Evolutionary conservation across 2,888 invertebrate species (phyloP).

Genomic region (Tipula unca): DNA sequence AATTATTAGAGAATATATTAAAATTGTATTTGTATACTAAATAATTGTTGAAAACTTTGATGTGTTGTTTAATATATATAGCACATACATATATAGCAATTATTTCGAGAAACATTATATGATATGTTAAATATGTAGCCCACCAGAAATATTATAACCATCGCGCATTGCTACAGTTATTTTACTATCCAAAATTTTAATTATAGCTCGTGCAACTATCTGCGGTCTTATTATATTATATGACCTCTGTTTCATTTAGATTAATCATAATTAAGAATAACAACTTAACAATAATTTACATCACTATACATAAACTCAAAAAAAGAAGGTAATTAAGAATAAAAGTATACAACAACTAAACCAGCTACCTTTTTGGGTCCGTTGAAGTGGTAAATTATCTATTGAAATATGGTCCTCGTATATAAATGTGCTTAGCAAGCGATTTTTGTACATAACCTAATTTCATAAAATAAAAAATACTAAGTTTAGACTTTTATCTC

Average conservation of each 20-base stretch:
- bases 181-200: neutral
- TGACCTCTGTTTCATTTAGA: neutral
- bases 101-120: too few species aligned
- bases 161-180: neutral
- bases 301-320: neutral
- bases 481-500: neutral
- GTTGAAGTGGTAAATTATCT: neutral
- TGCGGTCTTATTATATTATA: neutral
- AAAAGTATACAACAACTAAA: neutral
- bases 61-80: too few species aligned
- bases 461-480: neutral
- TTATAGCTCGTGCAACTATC: neutral
- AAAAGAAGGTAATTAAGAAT: neutral
- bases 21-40: too few species aligned
- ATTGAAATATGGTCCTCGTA: neutral
- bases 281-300: neutral
- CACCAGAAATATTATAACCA: neutral
- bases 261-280: conserved; percentile 8
- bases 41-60: too few species aligned
- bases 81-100: too few species aligned
- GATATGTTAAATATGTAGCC: too few species aligned
- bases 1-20: too few species aligned
- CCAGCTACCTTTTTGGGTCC: neutral
- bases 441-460: neutral
- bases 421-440: neutral